Evolutionary conservation across 1,140 invertebrate genomes (phyloP).

Genomic region (Drosophila micromelanica): DNA sequence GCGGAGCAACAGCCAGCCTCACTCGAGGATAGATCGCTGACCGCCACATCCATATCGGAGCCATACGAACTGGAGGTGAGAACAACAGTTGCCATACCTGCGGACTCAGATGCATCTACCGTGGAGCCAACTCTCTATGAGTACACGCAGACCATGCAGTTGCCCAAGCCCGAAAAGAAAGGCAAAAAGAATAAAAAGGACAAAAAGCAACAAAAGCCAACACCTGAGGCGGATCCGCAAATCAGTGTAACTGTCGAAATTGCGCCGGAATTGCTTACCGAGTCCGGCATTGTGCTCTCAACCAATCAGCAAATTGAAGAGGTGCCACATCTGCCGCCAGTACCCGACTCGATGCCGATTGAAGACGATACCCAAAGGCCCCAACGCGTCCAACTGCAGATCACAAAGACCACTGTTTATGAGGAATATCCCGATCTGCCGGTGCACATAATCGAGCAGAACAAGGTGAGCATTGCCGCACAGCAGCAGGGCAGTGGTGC

Average conservation of each 20-base stretch:
- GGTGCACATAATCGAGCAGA: slow-evolving; percentile 71
- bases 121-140: slow-evolving; percentile 72
- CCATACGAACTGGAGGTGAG: slow-evolving; percentile 87
- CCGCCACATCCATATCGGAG: slow-evolving; percentile 85
- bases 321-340: slow-evolving; percentile 48
- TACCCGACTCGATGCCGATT: slow-evolving; percentile 11
- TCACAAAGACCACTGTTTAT: slow-evolving; percentile 78
- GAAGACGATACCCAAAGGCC: slow-evolving; percentile 33
- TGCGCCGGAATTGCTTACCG: slow-evolving; percentile 52
- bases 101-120: slow-evolving; percentile 79
- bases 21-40: slow-evolving; percentile 64
- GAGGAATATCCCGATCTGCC: slow-evolving; percentile 76
- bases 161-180: slow-evolving; percentile 65
- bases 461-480: slow-evolving; percentile 71
- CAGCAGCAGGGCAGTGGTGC: slow-evolving; percentile 53
- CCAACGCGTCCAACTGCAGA: slow-evolving; percentile 72
- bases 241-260: slow-evolving; percentile 79
- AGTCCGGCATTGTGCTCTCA: slow-evolving; percentile 65
- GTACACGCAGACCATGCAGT: slow-evolving; percentile 76
- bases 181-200: slow-evolving; percentile 56
- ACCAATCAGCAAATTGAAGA: slow-evolving; percentile 68
- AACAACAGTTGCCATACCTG: slow-evolving; percentile 87
- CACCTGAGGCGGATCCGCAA: slow-evolving; percentile 46
- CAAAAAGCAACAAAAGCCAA: slow-evolving; percentile 20
- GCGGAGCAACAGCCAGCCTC: slow-evolving; percentile 54